These are phyloP conservation scores for Agrenia bidenticulata DNA, from an alignment of 2,888 invertebrate species.

Conservation along the genomic window DNA sequence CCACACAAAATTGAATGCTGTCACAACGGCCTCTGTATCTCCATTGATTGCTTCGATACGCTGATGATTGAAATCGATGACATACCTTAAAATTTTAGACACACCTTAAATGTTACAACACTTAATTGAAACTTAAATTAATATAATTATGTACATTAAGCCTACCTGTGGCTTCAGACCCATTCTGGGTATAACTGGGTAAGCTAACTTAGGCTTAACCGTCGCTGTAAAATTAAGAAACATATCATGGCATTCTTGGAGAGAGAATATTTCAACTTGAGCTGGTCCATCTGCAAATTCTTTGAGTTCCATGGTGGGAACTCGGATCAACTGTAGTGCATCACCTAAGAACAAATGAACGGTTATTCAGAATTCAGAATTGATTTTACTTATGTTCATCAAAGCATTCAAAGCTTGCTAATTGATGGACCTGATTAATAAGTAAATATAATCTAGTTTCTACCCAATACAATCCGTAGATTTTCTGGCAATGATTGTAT, in stretches of 20 bases:
- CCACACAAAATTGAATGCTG: conserved; percentile 94
- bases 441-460: no score
- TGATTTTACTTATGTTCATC: no score
- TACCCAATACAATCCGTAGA: conserved; percentile 70
- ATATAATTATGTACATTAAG: neutral
- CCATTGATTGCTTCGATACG: conserved; percentile 96
- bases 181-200: conserved; percentile 77
- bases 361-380: neutral
- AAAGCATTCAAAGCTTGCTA: no score
- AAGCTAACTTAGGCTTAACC: conserved; percentile 78
- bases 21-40: conserved; percentile 93
- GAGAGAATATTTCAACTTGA: conserved; percentile 85
- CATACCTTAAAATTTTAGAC: conserved; percentile 82
- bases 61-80: conserved; percentile 93
- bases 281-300: conserved; percentile 94
- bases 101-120: no score
- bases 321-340: conserved; percentile 82
- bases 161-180: conserved; percentile 83
- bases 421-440: no score
- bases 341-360: conserved; percentile 55
- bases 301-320: conserved; percentile 91
- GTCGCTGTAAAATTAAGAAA: conserved; percentile 92
- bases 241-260: conserved; percentile 91
- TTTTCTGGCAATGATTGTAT: conserved; percentile 79
- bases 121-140: no score